Base-by-base conservation (phyloP, 2,113 vertebrate species). In the Trogon surrucura region DNA sequence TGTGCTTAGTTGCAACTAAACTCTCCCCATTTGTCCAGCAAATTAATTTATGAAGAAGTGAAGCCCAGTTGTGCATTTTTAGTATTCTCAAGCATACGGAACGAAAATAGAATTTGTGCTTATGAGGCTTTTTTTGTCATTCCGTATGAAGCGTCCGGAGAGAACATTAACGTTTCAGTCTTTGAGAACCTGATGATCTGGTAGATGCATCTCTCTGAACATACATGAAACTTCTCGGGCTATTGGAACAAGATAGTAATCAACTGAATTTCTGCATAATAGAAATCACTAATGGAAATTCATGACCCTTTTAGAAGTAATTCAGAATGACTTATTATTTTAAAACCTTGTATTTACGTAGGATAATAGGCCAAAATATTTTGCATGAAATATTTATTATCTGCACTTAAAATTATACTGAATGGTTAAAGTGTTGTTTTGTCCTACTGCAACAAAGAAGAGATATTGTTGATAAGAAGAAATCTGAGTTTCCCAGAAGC, bases 361-460 rank as follows among this genome's bases (percentile, higher is more conserved):
- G 26, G 11, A 38, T 88, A 95, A 77, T 61, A 88, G 50, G 58
- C 74, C 38, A 77, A 86, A 86, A 87, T 72, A 66, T 80, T 92
- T 93, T 65, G 29, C 75, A 61, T 61, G 15, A 90, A 92, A 60
- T 80, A 85, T 90, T 92, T 83, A 88, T 92, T 88, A 70, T 51
- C 41, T 36, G 54, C 72, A 88, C 50, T 90, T 93, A 57, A 91
- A 93, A 88, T 91, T 34, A 9, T 57, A 29, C 58, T 61, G 58
- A 32, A 48, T 80, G 29, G 71, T 65, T 88, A 38, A 90, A 71
- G 48, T 13, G n/a, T 67, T 88, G 13, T 82, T 95, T 94, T 91
- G 54, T 66, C n/a, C 45, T 65, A 12, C 36, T 58, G 22, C 54
- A 67, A 47, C n/a, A 75, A 53, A 79, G 56, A 74, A 85, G 26